Evolutionary conservation across 2,797 vertebrate species (phyloP).

Genomic region (Botia kubotai): DNA sequence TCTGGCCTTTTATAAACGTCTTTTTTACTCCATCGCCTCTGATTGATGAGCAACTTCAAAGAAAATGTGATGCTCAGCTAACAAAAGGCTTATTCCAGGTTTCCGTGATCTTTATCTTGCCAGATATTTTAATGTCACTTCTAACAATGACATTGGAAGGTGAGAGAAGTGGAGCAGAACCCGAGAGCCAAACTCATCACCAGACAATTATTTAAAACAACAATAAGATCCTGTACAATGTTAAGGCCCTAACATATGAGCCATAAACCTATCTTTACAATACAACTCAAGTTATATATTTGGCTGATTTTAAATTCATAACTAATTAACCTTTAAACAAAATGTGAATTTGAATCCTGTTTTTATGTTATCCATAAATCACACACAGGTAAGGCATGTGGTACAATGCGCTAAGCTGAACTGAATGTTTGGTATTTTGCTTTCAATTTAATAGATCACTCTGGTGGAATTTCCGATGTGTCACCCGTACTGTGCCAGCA

Average conservation of each 20-base stretch:
- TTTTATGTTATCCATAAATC: background rate
- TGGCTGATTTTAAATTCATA: background rate
- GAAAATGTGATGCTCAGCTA: constrained; percentile 8
- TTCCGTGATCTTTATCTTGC: constrained; percentile 14
- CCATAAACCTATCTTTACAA: background rate
- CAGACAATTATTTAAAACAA: constrained; percentile 1
- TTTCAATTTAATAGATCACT: background rate
- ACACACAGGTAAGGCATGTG: background rate
- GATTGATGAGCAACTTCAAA: constrained; percentile 13
- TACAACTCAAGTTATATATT: too few relatives aligned
- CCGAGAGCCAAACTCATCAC: background rate
- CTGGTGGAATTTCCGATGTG: background rate
- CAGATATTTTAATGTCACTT: constrained; percentile 12
- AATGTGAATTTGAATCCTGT: background rate
- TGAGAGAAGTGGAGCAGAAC: background rate
- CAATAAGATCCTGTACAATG: background rate
- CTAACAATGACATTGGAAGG: background rate
- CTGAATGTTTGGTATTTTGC: background rate
- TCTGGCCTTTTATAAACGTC: background rate
- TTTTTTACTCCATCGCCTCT: background rate
- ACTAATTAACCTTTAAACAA: background rate
- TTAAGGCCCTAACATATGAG: background rate
- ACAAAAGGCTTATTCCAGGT: constrained; percentile 35
- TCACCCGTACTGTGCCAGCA: background rate
- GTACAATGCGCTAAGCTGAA: background rate